Base-by-base conservation (phyloP, 2,888 invertebrate species). In the Chelonus formosanus region DNA sequence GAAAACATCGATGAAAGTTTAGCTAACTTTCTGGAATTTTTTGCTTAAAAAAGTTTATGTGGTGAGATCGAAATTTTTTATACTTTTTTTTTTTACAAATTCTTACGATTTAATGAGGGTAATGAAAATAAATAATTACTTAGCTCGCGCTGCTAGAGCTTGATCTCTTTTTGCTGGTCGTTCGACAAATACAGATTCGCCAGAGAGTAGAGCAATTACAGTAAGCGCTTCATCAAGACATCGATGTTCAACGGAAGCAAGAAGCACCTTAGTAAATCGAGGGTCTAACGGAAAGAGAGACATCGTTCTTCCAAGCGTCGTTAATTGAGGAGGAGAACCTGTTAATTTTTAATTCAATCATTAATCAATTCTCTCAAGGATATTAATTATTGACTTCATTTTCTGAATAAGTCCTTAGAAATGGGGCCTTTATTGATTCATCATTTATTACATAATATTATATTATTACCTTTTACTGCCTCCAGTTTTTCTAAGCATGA, bases 241-340 rank as follows among this genome's bases (percentile, higher is more conserved):
- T 31, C 90, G 90, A 75, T 90, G 91, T 67, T 92, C 90, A 8
- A 90, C 88, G 0, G 97, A 93, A 7, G 91, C 87, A 0, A 97
- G 82, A 63, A 97, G 85, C 5, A 94, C 89, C 86, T 93, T 95
- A 6, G 95, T 90, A 81, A 92, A 92, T 72, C 91, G 89, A 0
- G 98, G 98, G 83, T 98, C 97, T 45, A 98, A 87, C 0, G 98
- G 98, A 83, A 97, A 97, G 8, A 90, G 88, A 0, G 95, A 89
- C 95, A 98, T 96, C 79, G 92, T 90, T 73, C 89, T 89, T 0
- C 98, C 98, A 0, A 92, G 75, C 0, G 87, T 85, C 0, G 96
- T 97, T 71, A 98, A 85, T 81, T 90, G 88, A 1, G 89, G 88
- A 65, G 87, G 88, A 45, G 80, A 78, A 65, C 83, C 84, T 82